A percentile compares a stretch with the other conserved stretches of the same genome.
Evolutionary conservation across 2,888 invertebrate species (phyloP).

Genomic region (Thymelicus sylvestris): DNA sequence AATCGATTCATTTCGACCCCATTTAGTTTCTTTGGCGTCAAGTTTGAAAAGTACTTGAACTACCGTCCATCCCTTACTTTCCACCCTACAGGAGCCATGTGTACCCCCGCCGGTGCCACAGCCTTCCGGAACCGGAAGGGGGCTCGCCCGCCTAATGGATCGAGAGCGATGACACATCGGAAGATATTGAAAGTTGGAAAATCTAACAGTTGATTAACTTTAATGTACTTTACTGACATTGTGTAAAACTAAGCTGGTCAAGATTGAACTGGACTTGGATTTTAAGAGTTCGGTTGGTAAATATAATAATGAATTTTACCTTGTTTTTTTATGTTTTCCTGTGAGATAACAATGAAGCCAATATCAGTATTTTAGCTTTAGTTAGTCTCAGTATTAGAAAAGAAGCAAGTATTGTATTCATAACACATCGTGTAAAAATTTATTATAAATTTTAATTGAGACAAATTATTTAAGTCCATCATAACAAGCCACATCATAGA

Average conservation of each 20-base stretch:
- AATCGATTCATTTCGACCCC: too few relatives aligned
- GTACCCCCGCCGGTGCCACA: conserved; percentile 43
- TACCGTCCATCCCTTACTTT: conserved; percentile 5
- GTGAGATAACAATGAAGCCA: too few relatives aligned
- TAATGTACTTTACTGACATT: neutral
- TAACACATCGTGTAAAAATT: too few relatives aligned
- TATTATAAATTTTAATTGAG: too few relatives aligned
- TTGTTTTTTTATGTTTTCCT: neutral
- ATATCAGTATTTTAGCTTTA: too few relatives aligned
- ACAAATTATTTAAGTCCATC: too few relatives aligned
- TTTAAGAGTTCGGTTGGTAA: too few relatives aligned
- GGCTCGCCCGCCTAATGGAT: conserved; percentile 52
- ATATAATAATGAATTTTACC: too few relatives aligned
- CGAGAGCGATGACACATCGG: conserved; percentile 50
- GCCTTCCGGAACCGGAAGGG: conserved; percentile 52
- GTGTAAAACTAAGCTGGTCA: neutral
- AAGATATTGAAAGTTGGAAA: conserved; percentile 31
- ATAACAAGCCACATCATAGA: too few relatives aligned
- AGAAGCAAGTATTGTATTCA: too few relatives aligned
- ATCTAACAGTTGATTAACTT: neutral
- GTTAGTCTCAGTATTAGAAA: too few relatives aligned
- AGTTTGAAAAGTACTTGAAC: neutral
- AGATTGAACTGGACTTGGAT: too few relatives aligned
- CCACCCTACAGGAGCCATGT: conserved; percentile 5
- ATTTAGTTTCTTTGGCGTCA: neutral